Conservation (phyloP, 2,113 vertebrate species). For the Typhlomys cinereus region DNA sequence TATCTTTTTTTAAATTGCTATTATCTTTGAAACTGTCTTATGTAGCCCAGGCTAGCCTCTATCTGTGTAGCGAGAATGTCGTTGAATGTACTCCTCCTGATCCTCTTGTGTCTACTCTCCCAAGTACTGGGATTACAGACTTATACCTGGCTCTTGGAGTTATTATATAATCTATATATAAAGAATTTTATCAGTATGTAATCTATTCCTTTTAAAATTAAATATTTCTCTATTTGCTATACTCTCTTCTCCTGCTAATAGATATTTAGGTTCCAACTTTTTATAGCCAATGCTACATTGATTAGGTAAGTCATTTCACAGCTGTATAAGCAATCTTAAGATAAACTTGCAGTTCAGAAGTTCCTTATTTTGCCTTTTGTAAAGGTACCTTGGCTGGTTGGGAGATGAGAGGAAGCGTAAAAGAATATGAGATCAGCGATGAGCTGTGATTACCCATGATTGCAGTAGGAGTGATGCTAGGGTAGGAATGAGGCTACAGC, state of each 20-base stretch:
- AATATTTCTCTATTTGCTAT: slow-evolving; percentile 20
- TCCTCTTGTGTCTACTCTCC: background rate
- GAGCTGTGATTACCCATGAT: background rate
- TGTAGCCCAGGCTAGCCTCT: background rate
- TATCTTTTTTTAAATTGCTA: background rate
- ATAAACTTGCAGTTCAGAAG: slow-evolving; percentile 11
- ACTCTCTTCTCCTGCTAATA: slow-evolving; percentile 6
- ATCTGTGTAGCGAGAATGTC: background rate
- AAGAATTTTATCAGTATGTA: slow-evolving; percentile 38
- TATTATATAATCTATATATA: background rate
- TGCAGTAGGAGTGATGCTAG: background rate
- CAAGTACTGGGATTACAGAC: background rate
- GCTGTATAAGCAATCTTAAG: background rate
- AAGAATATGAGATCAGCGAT: slow-evolving; percentile 33
- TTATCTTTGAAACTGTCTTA: background rate
- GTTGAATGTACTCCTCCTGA: background rate
- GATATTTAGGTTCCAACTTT: slow-evolving; percentile 14
- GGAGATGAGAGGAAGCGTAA: slow-evolving; percentile 31
- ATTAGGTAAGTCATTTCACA: slow-evolving; percentile 36
- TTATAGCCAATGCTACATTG: background rate
- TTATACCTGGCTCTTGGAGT: background rate
- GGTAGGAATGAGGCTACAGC: background rate
- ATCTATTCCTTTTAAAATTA: background rate
- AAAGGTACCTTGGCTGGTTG: slow-evolving; percentile 35
- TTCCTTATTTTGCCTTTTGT: slow-evolving; percentile 12